Conservation (phyloP, 1,140 invertebrate genomes). For the Trichomalopsis sarcophagae region DNA sequence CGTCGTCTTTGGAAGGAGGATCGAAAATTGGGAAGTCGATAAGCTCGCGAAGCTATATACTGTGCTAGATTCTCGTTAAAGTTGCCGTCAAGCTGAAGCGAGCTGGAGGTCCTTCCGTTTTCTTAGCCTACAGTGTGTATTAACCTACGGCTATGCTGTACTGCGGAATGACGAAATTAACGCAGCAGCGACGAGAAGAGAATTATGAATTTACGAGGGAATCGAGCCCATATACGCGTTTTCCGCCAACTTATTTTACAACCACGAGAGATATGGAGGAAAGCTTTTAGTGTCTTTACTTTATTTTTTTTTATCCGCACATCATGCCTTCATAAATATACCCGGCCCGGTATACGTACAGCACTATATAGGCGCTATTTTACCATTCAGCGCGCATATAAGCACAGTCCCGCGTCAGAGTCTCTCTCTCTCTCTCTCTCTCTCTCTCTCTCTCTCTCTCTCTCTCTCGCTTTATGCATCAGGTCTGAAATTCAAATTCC, state of each 20-base stretch:
- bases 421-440: not conserved
- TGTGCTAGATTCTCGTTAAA: not conserved
- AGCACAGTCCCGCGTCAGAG: too few relatives aligned
- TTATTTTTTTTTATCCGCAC: not conserved
- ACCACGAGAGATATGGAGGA: not conserved
- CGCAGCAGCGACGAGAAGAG: not conserved
- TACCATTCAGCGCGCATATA: not conserved
- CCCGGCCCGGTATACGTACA: not conserved
- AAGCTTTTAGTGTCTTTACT: not conserved
- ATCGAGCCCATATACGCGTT: not conserved
- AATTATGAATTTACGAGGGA: constrained; percentile 16
- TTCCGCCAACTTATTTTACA: not conserved
- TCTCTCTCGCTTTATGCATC: not conserved
- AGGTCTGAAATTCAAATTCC: not conserved
- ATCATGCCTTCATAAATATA: not conserved
- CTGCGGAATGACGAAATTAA: not conserved
- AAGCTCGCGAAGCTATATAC: not conserved
- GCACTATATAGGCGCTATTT: not conserved
- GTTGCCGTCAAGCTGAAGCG: not conserved
- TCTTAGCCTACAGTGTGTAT: too few relatives aligned
- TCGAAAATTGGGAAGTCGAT: constrained; percentile 18
- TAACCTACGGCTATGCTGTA: not conserved
- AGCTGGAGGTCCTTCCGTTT: too few relatives aligned
- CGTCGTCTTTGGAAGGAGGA: not conserved
- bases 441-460: not conserved